Percentiles rank a stretch among this genome's conserved stretches.
These are phyloP conservation scores for Polydrusus cervinus DNA, from an alignment of 2,888 invertebrate species.

Conservation along the genomic window DNA sequence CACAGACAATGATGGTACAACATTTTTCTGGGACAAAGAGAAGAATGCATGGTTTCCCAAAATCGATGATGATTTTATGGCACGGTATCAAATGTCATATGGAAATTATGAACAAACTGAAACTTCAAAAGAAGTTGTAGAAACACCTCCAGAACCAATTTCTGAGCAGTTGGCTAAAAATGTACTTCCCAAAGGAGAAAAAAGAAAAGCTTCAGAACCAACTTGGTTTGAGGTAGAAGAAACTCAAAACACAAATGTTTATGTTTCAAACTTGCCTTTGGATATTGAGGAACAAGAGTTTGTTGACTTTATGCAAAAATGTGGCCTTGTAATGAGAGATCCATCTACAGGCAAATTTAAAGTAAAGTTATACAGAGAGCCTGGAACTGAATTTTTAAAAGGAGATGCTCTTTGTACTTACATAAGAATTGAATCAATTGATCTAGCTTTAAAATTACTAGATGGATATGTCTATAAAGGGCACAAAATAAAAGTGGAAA, in stretches of 20 bases:
- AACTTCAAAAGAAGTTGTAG: neutral
- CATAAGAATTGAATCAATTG: constrained; percentile 95
- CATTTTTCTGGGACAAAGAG: constrained; percentile 92
- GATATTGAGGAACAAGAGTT: constrained; percentile 86
- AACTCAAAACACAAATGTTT: constrained; percentile 94
- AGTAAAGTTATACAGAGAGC: constrained; percentile 86
- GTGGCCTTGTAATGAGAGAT: constrained; percentile 90
- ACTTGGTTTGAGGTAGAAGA: constrained; percentile 95
- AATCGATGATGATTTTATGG: constrained; percentile 97
- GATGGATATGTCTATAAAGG: constrained; percentile 90
- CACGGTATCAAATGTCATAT: constrained; percentile 96
- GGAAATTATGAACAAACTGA: constrained; percentile 82
- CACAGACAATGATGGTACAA: constrained; percentile 89
- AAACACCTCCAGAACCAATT: neutral
- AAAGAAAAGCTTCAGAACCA: constrained; percentile 74
- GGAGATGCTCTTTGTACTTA: constrained; percentile 98
- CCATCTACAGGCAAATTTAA: constrained; percentile 60
- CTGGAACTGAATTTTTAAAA: constrained; percentile 86
- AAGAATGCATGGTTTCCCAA: constrained; percentile 98
- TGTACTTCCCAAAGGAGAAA: constrained; percentile 64
- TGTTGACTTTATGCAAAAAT: constrained; percentile 95
- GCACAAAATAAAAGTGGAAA: constrained; percentile 89
- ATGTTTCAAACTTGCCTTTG: constrained; percentile 92
- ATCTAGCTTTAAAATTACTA: constrained; percentile 91
- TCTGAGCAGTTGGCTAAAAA: constrained; percentile 50